A percentile compares a stretch with the other conserved stretches of the same genome.
Conservation (phyloP, 1,140 invertebrate genomes). For the Streblospio benedicti region DNA sequence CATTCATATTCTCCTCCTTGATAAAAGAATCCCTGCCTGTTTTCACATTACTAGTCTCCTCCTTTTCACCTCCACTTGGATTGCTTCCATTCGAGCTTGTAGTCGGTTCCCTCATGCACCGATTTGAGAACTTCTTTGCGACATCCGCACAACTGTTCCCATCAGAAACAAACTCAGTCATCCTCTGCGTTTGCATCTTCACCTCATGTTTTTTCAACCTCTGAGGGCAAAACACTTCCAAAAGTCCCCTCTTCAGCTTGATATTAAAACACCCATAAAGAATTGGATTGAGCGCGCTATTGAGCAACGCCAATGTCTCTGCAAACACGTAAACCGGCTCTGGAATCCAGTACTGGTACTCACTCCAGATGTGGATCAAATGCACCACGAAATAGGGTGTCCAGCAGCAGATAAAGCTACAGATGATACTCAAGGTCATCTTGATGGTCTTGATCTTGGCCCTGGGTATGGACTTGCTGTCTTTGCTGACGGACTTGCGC, state of each 20-base stretch:
- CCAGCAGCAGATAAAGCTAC: constrained; percentile 47
- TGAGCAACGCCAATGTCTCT: constrained; percentile 46
- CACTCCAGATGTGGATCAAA: constrained; percentile 44
- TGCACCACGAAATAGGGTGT: constrained; percentile 48
- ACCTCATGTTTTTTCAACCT: too few relatives aligned
- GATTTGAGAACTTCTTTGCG: too few relatives aligned
- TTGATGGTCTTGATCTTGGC: constrained; percentile 50
- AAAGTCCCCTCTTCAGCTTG: constrained; percentile 30
- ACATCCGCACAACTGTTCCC: too few relatives aligned
- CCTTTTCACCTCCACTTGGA: too few relatives aligned
- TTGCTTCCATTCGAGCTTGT: too few relatives aligned
- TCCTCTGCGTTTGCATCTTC: too few relatives aligned
- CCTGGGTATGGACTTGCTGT: constrained; percentile 34
- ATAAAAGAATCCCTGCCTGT: too few relatives aligned
- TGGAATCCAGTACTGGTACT: constrained; percentile 42
- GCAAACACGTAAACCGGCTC: constrained; percentile 38
- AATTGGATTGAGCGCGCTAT: constrained; percentile 47
- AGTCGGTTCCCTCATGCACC: too few relatives aligned
- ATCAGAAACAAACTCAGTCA: too few relatives aligned
- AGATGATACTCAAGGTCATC: constrained; percentile 48
- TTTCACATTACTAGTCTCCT: too few relatives aligned
- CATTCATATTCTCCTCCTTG: too few relatives aligned
- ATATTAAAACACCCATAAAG: constrained; percentile 49
- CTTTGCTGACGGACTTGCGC: constrained; percentile 24
- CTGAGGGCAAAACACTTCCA: constrained; percentile 32